Evolutionary conservation across 2,113 vertebrate genomes (phyloP), one percentile per base, ranked within the genome.

Genomic region (Hylia prasina): DNA sequence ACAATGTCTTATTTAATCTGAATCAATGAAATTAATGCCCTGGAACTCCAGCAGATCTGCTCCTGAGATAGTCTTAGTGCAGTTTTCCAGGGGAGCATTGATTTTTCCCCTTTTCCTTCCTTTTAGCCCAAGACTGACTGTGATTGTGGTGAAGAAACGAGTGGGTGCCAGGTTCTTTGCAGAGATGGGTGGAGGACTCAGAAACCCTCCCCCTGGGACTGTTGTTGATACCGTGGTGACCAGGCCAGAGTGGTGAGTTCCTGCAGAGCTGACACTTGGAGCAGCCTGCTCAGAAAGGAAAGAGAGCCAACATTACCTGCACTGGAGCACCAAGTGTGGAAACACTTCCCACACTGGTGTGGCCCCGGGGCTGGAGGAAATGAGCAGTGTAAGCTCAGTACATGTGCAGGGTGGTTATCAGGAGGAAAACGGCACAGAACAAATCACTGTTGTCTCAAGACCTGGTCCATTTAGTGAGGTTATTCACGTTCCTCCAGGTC

Each of bases 91-190:
- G 7, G 13, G n/a, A 20, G 10, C 33, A 8, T 8, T 56, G 7
- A n/a, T 47, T 42, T 21, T 4, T 56, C 15, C 21, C 33, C 2
- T 78, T 69, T 66, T 65, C 8, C 27, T 58, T 33, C 40, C 28
- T 84, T 92, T 45, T 56, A 99, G 99, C 73, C 99, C 99, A 14
- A 99, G 98, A 58, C 97, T 99, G 8, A 98, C 98, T 1, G 98
- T 99, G 66, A 98, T 99, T 48, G 99, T 99, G 94, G 99, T 99
- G 91, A 99, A 99, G 98, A 99, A 99, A 66, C 97, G 99, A 8
- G 97, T 99, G 82, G 97, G 96, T 45, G 96, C 98, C 94, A 98
- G 99, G 50, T 99, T 99, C 91, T 99, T 99, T 18, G 97, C 98
- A 3, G 86, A 94, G 13, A 18, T 94, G 4, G 95, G 96, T 21